These are phyloP conservation scores for Notiomystis cincta DNA, from an alignment of 2,113 vertebrate species.

Conservation along the genomic window DNA sequence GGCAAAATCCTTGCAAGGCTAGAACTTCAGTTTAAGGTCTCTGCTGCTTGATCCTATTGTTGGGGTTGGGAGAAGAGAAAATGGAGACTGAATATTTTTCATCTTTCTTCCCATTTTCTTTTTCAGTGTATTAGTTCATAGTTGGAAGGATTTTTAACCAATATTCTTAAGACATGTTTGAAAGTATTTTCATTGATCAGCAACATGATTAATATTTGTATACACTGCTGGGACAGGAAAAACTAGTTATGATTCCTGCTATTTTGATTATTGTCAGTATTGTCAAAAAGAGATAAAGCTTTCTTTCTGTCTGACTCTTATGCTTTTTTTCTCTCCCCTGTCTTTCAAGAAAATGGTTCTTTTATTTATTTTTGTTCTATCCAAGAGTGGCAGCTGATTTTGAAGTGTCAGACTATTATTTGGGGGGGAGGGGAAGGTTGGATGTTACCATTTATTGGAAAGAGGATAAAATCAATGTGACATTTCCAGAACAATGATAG, in stretches of 20 bases:
- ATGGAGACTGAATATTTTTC: neutral
- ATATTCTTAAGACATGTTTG: neutral
- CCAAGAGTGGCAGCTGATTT: conserved; percentile 72
- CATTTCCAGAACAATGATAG: conserved; percentile 78
- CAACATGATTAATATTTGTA: neutral
- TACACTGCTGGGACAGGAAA: conserved; percentile 5
- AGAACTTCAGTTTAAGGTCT: neutral
- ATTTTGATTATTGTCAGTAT: conserved; percentile 30
- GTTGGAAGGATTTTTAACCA: neutral
- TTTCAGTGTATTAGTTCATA: neutral
- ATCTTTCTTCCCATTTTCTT: neutral
- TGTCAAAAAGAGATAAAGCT: conserved; percentile 28
- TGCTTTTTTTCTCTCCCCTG: neutral
- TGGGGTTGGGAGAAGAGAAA: neutral
- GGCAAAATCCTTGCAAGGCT: neutral
- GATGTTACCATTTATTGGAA: conserved; percentile 76
- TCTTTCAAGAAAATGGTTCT: conserved; percentile 72
- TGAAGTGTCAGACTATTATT: conserved; percentile 71
- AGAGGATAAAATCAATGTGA: conserved; percentile 82
- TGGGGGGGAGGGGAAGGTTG: neutral
- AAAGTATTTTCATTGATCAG: neutral
- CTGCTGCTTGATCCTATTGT: neutral
- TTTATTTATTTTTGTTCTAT: conserved; percentile 75
- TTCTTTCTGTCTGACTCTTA: neutral
- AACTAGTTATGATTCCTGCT: conserved; percentile 2